phyloP scores from a whole-genome alignment of 2,888 invertebrate species.

The Tholera decimalis region DNA sequence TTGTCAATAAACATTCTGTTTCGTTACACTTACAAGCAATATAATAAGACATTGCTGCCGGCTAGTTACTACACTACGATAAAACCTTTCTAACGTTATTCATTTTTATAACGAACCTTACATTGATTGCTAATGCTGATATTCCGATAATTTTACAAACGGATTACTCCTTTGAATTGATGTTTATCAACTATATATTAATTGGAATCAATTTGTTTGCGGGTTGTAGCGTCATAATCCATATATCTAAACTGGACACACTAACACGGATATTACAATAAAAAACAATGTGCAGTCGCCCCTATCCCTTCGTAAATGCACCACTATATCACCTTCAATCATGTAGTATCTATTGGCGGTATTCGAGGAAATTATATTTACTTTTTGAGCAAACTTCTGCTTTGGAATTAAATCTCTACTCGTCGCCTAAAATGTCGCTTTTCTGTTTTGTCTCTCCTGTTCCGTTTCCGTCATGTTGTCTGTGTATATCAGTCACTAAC shows the following conservation, averaged over 20 bases:
- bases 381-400: not conserved
- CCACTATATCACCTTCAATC: not conserved
- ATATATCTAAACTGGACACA: not conserved
- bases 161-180: not conserved
- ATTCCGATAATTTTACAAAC: not conserved
- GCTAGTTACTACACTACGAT: not conserved
- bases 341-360: not conserved
- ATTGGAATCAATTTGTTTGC: slow-evolving; percentile 1
- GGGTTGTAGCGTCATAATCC: not conserved
- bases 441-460: too few relatives aligned
- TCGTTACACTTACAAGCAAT: not conserved
- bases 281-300: not conserved
- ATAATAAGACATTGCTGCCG: not conserved
- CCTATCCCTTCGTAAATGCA: slow-evolving; percentile 3
- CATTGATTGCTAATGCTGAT: not conserved
- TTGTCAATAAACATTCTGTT: slow-evolving; percentile 18
- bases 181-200: not conserved
- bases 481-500: not conserved
- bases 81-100: too few relatives aligned
- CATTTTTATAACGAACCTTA: not conserved
- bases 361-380: slow-evolving; percentile 6
- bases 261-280: not conserved
- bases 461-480: slow-evolving; percentile 11
- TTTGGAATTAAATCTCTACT: not conserved
- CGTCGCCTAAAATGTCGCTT: not conserved